Evolutionary conservation across 2,113 vertebrate species (phyloP).

Genomic region (Ciconia stormi): DNA sequence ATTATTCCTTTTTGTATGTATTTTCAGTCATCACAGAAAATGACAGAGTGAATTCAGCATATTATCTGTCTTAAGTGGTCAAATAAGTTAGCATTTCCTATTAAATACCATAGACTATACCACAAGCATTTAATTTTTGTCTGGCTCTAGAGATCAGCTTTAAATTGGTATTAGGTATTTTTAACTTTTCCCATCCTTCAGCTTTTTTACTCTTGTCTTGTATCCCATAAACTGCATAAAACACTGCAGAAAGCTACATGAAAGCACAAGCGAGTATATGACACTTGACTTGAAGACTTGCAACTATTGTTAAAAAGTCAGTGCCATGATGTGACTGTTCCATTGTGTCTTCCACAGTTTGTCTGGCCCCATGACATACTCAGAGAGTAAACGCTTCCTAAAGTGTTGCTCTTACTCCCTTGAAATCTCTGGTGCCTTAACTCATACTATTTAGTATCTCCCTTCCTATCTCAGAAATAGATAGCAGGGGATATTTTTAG

Average conservation of each 20-base stretch:
- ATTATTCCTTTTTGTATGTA: neutral
- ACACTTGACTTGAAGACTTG: neutral
- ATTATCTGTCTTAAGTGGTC: neutral
- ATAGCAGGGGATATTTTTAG: neutral
- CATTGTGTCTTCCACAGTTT: neutral
- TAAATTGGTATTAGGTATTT: neutral
- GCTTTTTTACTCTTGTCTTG: neutral
- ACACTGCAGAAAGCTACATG: neutral
- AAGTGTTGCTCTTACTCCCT: neutral
- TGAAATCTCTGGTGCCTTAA: neutral
- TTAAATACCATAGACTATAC: neutral
- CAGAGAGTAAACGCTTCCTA: neutral
- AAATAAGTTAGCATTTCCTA: neutral
- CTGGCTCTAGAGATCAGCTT: neutral
- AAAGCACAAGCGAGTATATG: neutral
- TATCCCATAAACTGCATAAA: neutral
- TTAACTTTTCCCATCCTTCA: neutral
- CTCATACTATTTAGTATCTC: neutral
- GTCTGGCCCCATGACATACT: neutral
- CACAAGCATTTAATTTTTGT: neutral
- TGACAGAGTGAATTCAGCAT: neutral
- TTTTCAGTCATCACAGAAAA: neutral
- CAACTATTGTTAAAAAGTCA: neutral
- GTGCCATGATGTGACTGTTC: neutral
- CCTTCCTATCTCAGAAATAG: neutral